Percentiles rank a stretch among this genome's conserved stretches.
These are phyloP conservation scores for Scartelaos histophorus DNA, from an alignment of 2,113 vertebrate species.

Conservation along the genomic window DNA sequence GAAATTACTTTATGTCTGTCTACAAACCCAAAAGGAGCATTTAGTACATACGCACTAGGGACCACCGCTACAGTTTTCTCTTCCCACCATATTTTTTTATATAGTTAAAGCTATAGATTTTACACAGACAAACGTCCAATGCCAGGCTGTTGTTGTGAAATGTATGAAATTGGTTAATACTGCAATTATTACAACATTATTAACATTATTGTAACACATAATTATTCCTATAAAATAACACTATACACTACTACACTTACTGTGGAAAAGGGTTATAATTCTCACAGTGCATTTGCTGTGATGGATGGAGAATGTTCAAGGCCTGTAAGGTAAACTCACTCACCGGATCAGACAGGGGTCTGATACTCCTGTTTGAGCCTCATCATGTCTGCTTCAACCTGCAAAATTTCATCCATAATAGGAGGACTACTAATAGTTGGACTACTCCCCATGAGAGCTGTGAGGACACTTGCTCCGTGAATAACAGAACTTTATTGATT, in stretches of 20 bases:
- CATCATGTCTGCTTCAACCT: conserved; percentile 29
- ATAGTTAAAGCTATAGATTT: no score
- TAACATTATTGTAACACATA: neutral
- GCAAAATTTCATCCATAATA: conserved; percentile 31
- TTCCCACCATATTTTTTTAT: neutral
- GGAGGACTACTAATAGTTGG: no score
- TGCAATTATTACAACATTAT: neutral
- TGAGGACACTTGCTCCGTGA: conserved; percentile 18
- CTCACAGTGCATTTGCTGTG: neutral
- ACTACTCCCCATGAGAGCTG: conserved; percentile 31
- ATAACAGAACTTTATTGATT: no score
- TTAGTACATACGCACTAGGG: conserved; percentile 10
- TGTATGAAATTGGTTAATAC: neutral
- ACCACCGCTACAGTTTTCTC: neutral
- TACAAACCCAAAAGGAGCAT: conserved; percentile 39
- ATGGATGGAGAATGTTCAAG: conserved; percentile 45
- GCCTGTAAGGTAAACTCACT: conserved; percentile 35
- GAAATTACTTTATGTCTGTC: conserved; percentile 52
- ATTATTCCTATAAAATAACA: neutral
- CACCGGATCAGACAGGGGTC: no score
- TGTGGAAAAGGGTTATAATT: neutral
- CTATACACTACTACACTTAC: neutral
- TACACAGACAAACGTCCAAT: neutral
- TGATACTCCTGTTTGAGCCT: conserved; percentile 35
- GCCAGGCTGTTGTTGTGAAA: neutral